phyloP scores from a whole-genome alignment of 92 coral and sea anemone genomes.

The Zoanthus gigantus region DNA sequence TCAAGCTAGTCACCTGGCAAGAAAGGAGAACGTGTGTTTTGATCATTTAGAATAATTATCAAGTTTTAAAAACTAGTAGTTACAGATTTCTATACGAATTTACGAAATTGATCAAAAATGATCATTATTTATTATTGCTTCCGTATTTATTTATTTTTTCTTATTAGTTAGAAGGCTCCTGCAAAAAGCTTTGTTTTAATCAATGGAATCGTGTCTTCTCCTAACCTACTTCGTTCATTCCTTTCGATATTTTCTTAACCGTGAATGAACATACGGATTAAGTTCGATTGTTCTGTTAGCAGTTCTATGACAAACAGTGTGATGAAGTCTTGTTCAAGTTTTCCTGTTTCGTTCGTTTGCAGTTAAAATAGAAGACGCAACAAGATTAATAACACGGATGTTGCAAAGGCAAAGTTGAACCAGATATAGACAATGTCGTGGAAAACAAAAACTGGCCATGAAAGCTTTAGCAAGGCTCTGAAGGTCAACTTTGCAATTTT shows the following conservation, averaged over 20 bases:
- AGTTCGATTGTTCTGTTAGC: slow-evolving; percentile 59
- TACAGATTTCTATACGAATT: background rate
- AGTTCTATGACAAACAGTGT: slow-evolving; percentile 34
- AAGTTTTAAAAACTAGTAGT: background rate
- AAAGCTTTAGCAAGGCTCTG: slow-evolving; percentile 31
- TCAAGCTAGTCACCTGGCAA: slow-evolving; percentile 40
- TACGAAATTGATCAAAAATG: background rate
- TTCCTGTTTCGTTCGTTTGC: background rate
- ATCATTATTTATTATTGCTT: background rate
- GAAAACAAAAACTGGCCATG: slow-evolving; percentile 18
- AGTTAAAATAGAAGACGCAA: background rate
- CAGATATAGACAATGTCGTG: slow-evolving; percentile 10
- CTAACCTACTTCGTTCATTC: background rate
- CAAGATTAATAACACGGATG: slow-evolving; percentile 33
- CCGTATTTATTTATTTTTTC: background rate
- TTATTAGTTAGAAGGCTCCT: background rate
- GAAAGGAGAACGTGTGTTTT: slow-evolving; percentile 50
- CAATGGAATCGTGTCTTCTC: background rate
- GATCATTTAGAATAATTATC: background rate
- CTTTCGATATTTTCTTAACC: background rate
- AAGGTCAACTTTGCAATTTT: slow-evolving; percentile 56
- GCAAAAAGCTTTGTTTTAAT: background rate
- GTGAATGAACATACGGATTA: slow-evolving; percentile 41
- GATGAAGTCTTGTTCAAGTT: background rate
- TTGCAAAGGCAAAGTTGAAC: background rate